Evolutionary conservation across 2,888 invertebrate genomes (phyloP).

Genomic region (Nezara viridula): DNA sequence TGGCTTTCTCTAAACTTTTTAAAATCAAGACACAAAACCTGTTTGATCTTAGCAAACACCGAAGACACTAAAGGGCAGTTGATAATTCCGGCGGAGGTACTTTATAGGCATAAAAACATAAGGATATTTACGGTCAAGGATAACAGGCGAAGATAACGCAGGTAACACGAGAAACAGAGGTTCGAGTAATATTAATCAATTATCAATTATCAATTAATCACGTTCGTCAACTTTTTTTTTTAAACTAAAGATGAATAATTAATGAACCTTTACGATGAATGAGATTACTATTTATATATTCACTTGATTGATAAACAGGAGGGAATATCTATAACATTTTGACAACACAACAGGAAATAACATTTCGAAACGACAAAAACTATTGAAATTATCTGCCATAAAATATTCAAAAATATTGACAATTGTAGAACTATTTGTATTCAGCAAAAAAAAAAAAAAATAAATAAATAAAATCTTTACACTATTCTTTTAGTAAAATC

Average conservation of each 20-base stretch:
- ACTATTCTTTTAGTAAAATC: too few relatives aligned
- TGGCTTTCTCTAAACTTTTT: constrained; percentile 40
- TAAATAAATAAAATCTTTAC: too few relatives aligned
- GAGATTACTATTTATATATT: neutral
- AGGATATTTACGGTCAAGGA: neutral
- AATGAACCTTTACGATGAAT: neutral
- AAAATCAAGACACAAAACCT: constrained; percentile 2
- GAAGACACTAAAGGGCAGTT: neutral
- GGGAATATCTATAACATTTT: too few relatives aligned
- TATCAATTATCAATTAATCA: too few relatives aligned
- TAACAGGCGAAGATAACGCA: neutral
- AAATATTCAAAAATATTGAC: too few relatives aligned
- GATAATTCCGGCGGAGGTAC: neutral
- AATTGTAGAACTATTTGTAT: too few relatives aligned
- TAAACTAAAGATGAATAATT: neutral
- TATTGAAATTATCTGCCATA: too few relatives aligned
- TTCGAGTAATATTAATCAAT: too few relatives aligned
- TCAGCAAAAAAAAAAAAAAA: too few relatives aligned
- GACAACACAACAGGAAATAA: too few relatives aligned
- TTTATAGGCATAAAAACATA: neutral
- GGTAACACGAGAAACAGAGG: neutral
- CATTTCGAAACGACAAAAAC: too few relatives aligned
- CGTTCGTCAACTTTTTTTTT: neutral
- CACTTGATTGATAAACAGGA: neutral
- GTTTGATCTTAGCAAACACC: constrained; percentile 7